phyloP scores from a whole-genome alignment of 2,888 invertebrate genomes.

The Conus canariensis region DNA sequence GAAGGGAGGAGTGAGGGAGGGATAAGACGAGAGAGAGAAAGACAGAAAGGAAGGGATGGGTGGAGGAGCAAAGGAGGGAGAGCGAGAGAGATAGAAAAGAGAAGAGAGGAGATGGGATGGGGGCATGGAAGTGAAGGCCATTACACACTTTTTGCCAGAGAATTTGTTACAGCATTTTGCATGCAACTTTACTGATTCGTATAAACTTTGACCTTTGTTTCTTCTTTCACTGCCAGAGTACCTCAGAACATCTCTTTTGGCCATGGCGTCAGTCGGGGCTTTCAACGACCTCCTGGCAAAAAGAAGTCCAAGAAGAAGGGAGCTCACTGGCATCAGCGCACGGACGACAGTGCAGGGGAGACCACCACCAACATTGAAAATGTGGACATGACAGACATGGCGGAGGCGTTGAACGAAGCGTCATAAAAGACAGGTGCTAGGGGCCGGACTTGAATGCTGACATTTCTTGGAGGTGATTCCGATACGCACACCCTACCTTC shows the following conservation, averaged over 20 bases:
- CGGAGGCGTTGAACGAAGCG: slow-evolving; percentile 55
- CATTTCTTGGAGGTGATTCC: no score
- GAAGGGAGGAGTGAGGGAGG: neutral
- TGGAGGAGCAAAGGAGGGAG: neutral
- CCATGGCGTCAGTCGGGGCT: slow-evolving; percentile 66
- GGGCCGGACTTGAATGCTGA: no score
- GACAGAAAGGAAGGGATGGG: neutral
- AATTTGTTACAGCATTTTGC: no score
- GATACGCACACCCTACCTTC: no score
- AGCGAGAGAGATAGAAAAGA: neutral
- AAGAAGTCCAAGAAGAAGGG: slow-evolving; percentile 39
- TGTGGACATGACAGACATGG: slow-evolving; percentile 66
- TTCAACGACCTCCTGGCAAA: slow-evolving; percentile 56
- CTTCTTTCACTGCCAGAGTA: slow-evolving; percentile 56
- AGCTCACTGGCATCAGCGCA: slow-evolving; percentile 67
- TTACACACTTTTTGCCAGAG: no score
- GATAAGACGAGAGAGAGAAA: neutral
- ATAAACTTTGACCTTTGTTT: neutral
- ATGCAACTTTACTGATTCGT: no score
- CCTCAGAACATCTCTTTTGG: slow-evolving; percentile 71
- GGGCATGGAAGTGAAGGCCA: neutral
- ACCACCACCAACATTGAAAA: slow-evolving; percentile 67
- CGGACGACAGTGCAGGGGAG: slow-evolving; percentile 45
- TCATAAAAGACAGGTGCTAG: neutral
- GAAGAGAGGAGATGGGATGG: neutral